Percentiles rank a stretch among this genome's conserved stretches.
These are phyloP conservation scores for Automeris io DNA, from an alignment of 2,888 invertebrate genomes.

Conservation along the genomic window DNA sequence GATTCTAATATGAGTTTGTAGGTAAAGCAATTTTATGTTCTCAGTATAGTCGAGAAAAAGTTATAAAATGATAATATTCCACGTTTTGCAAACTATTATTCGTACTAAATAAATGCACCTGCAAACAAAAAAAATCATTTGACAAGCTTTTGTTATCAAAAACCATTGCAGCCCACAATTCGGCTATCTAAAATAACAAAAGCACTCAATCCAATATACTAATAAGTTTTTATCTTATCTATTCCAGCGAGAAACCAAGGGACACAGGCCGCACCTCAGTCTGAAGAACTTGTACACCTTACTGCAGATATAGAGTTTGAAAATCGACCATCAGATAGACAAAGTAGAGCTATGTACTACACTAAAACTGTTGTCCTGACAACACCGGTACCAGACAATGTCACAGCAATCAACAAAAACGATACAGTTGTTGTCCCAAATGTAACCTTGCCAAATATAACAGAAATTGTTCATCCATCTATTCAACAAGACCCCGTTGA, in stretches of 20 bases:
- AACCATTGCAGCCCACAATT: not conserved
- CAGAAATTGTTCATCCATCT: constrained; percentile 32
- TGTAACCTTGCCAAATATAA: constrained; percentile 23
- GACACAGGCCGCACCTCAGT: constrained; percentile 51
- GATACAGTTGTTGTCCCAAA: constrained; percentile 17
- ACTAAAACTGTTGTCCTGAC: constrained; percentile 39
- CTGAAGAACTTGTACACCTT: constrained; percentile 45
- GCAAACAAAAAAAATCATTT: too few relatives aligned
- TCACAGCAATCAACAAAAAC: constrained; percentile 30
- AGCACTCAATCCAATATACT: not conserved
- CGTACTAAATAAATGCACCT: too few relatives aligned
- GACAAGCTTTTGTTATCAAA: too few relatives aligned
- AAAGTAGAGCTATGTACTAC: constrained; percentile 61
- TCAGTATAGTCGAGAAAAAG: too few relatives aligned
- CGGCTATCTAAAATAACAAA: not conserved
- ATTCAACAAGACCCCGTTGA: constrained; percentile 53
- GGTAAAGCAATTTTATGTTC: too few relatives aligned
- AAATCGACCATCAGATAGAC: constrained; percentile 39
- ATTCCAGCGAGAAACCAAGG: constrained; percentile 52
- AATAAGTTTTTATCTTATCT: constrained; percentile 12
- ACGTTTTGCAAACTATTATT: too few relatives aligned
- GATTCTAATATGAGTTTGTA: too few relatives aligned
- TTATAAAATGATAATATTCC: too few relatives aligned
- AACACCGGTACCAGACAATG: constrained; percentile 29
- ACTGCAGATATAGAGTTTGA: constrained; percentile 38